Evolutionary conservation across 2,113 vertebrate species (phyloP).

Genomic region (Apeltes quadracus): DNA sequence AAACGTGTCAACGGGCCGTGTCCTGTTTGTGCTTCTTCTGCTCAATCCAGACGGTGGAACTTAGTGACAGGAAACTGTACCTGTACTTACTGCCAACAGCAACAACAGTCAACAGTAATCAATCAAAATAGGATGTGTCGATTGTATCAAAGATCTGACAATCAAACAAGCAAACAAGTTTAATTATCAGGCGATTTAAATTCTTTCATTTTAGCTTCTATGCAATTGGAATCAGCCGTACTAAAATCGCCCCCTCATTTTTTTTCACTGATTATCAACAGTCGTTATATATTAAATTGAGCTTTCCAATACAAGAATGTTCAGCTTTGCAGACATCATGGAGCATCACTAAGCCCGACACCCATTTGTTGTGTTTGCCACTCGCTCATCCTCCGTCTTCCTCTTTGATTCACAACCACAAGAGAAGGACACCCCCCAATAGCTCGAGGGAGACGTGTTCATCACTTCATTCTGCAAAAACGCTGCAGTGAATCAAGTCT

Average conservation of each 20-base stretch:
- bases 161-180: conserved; percentile 11
- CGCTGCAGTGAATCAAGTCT: conserved; percentile 48
- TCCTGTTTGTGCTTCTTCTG: neutral
- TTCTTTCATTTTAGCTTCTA: conserved; percentile 19
- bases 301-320: no score
- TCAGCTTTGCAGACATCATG: no score
- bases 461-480: conserved; percentile 63
- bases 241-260: neutral
- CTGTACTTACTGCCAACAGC: neutral
- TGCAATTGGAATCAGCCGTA: conserved; percentile 28
- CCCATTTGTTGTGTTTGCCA: conserved; percentile 23
- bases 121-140: neutral
- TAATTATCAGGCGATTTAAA: conserved; percentile 18
- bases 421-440: conserved; percentile 34
- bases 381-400: conserved; percentile 31
- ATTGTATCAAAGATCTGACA: neutral
- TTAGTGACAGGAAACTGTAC: neutral
- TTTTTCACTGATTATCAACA: neutral
- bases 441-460: conserved; percentile 57
- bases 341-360: conserved; percentile 19
- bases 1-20: neutral
- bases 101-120: neutral
- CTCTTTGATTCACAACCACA: conserved; percentile 22
- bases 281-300: no score
- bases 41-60: conserved; percentile 7